Evolutionary conservation across 1,140 invertebrate species (phyloP), one percentile per base, ranked within the genome.

Genomic region (Himalopsyche phryganea): DNA sequence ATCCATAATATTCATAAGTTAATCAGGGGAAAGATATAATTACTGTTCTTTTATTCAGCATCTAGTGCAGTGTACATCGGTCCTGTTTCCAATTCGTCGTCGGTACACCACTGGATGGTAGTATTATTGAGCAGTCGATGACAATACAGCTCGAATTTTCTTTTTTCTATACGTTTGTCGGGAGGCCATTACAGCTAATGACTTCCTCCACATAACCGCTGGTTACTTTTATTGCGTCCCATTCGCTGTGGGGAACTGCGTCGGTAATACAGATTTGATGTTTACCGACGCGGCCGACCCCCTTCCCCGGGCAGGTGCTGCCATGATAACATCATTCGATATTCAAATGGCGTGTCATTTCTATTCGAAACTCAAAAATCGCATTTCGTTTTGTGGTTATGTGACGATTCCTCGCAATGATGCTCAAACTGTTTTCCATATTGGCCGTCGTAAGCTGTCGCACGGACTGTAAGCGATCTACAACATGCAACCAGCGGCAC

Each of bases 271-370:
- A 59, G 61, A 63, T 63, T 63, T 51, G 23, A 54, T 63, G 57
- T 59, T 63, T 63, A 55, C 61, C 57, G 61, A 51, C 61, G 18
- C 14, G 10, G 42, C 42, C 49, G 11, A 3, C 23, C 23, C 23
- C 50, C 23, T 19, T 50, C 58, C 52, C 49, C 33, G n/a, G 28
- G 49, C 49, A 51, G 56, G 47, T 63, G 53, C 50, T 52, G 56
- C 56, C 51, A 44, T 57, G 54, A 57, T 57, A 57, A 50, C 46
- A 57, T 57, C 54, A 63, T 63, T 63, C 61, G 41, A 63, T 63
- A 63, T 63, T 63, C 61, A 59, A 63, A 63, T 63, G 61, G 61
- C 52, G 61, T 63, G 61, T 63, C 61, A 59, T 63, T 63, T 63
- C 61, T 63, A 63, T 63, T 40, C 61, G 51, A 55, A 63, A 63